These are phyloP conservation scores for Lathronympha strigana DNA, from an alignment of 2,888 invertebrate genomes.

Conservation along the genomic window DNA sequence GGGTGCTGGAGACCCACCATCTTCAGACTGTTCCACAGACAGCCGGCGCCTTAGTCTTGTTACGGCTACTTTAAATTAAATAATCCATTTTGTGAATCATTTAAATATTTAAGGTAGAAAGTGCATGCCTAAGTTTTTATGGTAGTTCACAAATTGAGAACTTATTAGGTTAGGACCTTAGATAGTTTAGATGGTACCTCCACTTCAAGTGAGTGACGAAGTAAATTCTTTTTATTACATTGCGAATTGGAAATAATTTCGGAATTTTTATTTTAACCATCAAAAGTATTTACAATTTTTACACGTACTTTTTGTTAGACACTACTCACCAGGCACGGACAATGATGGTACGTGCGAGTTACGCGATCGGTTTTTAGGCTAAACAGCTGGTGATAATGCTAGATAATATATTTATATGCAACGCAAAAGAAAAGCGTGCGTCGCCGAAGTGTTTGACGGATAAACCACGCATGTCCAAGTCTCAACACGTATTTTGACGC, in stretches of 20 bases:
- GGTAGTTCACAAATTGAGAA: no score
- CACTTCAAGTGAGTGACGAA: background rate
- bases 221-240: background rate
- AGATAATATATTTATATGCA: slow-evolving; percentile 3
- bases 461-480: slow-evolving; percentile 28
- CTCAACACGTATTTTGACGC: background rate
- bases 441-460: slow-evolving; percentile 24
- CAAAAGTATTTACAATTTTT: slow-evolving; percentile 15
- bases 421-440: slow-evolving; percentile 33
- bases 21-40: slow-evolving; percentile 70
- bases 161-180: background rate
- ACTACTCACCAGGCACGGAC: background rate
- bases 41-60: slow-evolving; percentile 68
- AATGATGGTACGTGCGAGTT: slow-evolving; percentile 2
- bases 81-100: background rate
- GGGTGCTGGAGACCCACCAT: slow-evolving; percentile 60
- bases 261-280: slow-evolving; percentile 5
- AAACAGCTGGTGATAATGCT: background rate
- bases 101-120: no score
- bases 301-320: background rate
- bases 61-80: slow-evolving; percentile 47
- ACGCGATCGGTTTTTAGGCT: background rate
- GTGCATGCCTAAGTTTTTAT: no score
- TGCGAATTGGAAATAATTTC: background rate
- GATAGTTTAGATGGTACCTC: background rate